A percentile compares a stretch with the other conserved stretches of the same genome.
phyloP scores from a whole-genome alignment of 2,797 vertebrate genomes.

The Syndactyla subalaris region DNA sequence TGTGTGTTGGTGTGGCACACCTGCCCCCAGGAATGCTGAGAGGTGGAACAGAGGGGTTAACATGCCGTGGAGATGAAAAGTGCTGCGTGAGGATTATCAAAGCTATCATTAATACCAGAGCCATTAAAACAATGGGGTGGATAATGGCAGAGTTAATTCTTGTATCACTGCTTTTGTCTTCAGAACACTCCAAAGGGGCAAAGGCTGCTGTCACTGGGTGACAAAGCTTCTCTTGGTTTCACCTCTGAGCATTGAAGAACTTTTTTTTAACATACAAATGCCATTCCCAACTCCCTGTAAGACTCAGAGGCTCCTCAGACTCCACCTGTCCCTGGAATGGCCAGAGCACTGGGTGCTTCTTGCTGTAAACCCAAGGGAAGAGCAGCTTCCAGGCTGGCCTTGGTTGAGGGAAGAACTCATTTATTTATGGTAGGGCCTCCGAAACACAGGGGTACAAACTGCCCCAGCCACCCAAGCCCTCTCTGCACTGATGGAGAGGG shows the following conservation, averaged over 20 bases:
- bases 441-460: background rate
- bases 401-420: background rate
- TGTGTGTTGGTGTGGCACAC: background rate
- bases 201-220: rapidly evolving
- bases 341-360: background rate
- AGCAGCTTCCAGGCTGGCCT: background rate
- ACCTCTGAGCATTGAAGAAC: background rate
- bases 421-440: background rate
- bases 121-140: background rate
- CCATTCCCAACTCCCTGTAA: background rate
- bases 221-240: background rate
- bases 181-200: rapidly evolving
- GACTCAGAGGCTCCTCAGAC: background rate
- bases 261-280: background rate
- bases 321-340: background rate
- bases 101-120: background rate
- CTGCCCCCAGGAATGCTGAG: background rate
- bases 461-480: background rate
- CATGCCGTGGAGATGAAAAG: background rate
- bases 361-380: background rate
- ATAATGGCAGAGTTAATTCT: background rate
- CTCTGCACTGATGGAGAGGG: background rate
- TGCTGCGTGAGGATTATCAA: background rate
- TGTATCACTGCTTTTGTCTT: background rate
- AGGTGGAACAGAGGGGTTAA: background rate